phyloP scores from a whole-genome alignment of 1,140 invertebrate genomes.

The Drosophila biarmipes region DNA sequence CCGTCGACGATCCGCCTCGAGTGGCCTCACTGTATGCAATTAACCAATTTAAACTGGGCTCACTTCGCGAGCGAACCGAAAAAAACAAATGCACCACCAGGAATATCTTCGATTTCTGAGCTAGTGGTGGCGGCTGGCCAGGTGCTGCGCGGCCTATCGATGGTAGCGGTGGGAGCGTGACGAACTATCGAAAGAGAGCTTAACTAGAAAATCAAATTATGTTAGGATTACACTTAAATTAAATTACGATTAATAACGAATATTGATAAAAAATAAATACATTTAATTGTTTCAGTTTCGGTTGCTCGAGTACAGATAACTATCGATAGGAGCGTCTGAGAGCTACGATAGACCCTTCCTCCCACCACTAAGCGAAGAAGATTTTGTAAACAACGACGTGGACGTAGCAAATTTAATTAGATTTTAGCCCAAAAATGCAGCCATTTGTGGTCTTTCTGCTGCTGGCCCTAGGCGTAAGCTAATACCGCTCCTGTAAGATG shows the following conservation, averaged over 20 bases:
- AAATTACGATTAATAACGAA: not conserved
- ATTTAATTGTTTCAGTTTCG: too few relatives aligned
- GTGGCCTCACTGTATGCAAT: constrained; percentile 18
- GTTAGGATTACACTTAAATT: not conserved
- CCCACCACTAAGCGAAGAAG: constrained; percentile 7
- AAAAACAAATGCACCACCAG: constrained; percentile 47
- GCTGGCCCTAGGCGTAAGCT: constrained; percentile 43
- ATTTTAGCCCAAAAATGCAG: constrained; percentile 48
- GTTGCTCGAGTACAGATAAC: not conserved
- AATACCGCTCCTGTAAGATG: rapidly evolving
- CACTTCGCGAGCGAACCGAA: constrained; percentile 36
- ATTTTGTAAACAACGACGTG: constrained; percentile 74
- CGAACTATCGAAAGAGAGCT: not conserved
- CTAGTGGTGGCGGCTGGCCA: constrained; percentile 4
- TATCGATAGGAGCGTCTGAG: constrained; percentile 12
- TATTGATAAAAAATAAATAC: too few relatives aligned
- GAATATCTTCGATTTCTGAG: constrained; percentile 34
- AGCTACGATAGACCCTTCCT: too few relatives aligned
- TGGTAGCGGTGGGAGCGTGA: not conserved
- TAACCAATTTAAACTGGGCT: constrained; percentile 26
- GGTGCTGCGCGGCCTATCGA: constrained; percentile 1
- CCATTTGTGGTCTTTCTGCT: constrained; percentile 28
- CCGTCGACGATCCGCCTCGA: not conserved
- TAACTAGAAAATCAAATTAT: not conserved
- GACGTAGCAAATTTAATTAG: constrained; percentile 58